Base-by-base conservation (phyloP, 2,888 invertebrate species). In the Pyrrhosoma nymphula region DNA sequence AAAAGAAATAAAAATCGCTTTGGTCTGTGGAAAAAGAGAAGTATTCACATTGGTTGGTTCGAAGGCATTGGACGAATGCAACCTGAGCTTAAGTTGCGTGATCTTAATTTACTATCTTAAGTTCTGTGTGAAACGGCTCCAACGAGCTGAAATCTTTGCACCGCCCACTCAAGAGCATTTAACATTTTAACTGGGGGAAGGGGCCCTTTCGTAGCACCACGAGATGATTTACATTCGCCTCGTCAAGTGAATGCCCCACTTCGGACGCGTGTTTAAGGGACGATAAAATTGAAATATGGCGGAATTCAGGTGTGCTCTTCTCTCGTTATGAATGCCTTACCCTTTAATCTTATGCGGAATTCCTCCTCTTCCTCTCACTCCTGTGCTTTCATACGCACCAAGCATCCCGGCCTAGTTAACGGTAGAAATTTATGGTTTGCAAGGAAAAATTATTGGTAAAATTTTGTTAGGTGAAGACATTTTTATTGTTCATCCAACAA, bases 211-310 rank as follows among this genome's bases (percentile, higher is more conserved):
- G 16, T 20, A 60, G 60, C 10, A 82, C 14, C 35, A 35, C 82
- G 3, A 26, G 6, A 35, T 82, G 82, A 82, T 82, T 82, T 82
- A 82, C 82, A 35, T 82, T 82, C 35, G 35, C 82, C 82, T 82
- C 82, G 82, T 82, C 82, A 82, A 82, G 82, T 82, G 82, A 82
- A 82, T 82, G 30, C 35, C 82, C 82, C 82, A 82, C 35, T 35
- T 82, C 35, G 35, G 82, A 82, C 82, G 82, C 82, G 82, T 82
- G 82, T 82, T 82, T 82, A 82, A 82, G 82, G 16, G 82, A 82
- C 82, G 82, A 82, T 82, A 82, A 82, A 82, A 82, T 35, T 82
- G 82, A 82, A 35, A 82, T 82, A 82, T 82, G 82, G 82, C 30
- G 82, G 26, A 82, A 82, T 82, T 35, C 82, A 82, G 82, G 82